Base-by-base conservation (phyloP, 30 jellyfish, hydroid and myxozoan genomes). In the Turritopsis dohrnii region DNA sequence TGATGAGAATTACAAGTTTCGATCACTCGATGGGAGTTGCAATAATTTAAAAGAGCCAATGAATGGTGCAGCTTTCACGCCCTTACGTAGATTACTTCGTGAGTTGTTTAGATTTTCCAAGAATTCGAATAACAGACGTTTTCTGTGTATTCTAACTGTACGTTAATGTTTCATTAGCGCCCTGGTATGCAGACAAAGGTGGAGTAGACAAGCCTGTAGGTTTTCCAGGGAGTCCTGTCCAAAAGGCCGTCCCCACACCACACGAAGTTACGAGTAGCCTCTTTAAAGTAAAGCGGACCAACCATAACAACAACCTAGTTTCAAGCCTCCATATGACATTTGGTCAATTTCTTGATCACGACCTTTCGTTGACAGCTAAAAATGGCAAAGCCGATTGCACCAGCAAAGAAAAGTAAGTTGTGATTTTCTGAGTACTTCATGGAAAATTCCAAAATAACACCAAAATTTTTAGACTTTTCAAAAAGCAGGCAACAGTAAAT, bases 1-100 rank as follows among this genome's bases (percentile, higher is more conserved):
- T 13, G 13, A 41, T 3, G 9, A 3, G 60, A 41, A 41, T 41
- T 5, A 41, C 60, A 5, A 41, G 60, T 74, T 7, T 29, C 53
- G 83, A 16, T 7, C 83, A 27, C 54, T 74, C n/a, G 83, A 74
- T 30, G 83, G 83, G 18, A 29, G 83, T 74, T 74, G 83, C 0
- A 74, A 74, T 23, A 74, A 74, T 30, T 71, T 74, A 20, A 74
- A 74, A 74, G 0, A 19, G 0, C 83, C 83, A 0, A 74, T 41
- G 23, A 28, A 24, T 23, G 83, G 83, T 7, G 83, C 83, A 23
- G 83, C 83, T 26, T 21, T n/a, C n/a, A 74, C 83, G 65, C 83
- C 83, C 23, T 74, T 74, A 52, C 28, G 60, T 9, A 27, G 83
- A 52, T n/a, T 74, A n/a, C 83, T 74, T 21, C 27, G 83, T 74